Evolutionary conservation across 2,113 vertebrate genomes (phyloP).

Genomic region (Oceanodroma tethys): DNA sequence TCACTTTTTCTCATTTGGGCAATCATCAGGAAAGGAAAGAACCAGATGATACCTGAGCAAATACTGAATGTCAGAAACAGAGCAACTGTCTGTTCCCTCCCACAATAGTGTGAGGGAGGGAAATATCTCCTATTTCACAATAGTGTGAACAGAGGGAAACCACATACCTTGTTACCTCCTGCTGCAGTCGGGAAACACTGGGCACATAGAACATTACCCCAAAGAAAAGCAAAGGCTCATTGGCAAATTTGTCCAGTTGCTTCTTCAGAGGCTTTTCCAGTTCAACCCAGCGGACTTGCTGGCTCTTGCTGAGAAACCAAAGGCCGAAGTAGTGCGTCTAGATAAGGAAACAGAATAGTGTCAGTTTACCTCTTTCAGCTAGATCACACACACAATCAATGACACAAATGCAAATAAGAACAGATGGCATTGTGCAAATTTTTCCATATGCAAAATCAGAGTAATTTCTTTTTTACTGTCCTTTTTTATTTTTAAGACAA

Average conservation of each 20-base stretch:
- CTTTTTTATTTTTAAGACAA: background rate
- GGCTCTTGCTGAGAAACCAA: slow-evolving; percentile 93
- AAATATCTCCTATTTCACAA: background rate
- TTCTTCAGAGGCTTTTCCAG: slow-evolving; percentile 98
- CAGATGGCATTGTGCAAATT: background rate
- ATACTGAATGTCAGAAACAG: background rate
- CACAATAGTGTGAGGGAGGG: too few species aligned
- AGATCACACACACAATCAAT: background rate
- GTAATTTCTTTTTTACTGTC: background rate
- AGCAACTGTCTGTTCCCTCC: background rate
- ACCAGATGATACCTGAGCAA: background rate
- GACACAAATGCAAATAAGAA: background rate
- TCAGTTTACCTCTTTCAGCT: background rate
- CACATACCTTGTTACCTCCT: slow-evolving; percentile 90
- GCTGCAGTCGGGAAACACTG: slow-evolving; percentile 88
- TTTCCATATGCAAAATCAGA: background rate
- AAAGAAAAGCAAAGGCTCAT: slow-evolving; percentile 93
- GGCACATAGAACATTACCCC: slow-evolving; percentile 98
- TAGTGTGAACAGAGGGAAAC: background rate
- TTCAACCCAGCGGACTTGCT: slow-evolving; percentile 94
- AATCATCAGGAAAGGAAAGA: background rate
- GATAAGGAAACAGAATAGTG: slow-evolving; percentile 11
- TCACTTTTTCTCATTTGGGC: background rate
- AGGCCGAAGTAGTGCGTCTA: slow-evolving; percentile 95
- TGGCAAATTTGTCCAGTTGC: slow-evolving; percentile 97